phyloP scores from a whole-genome alignment of 2,888 invertebrate species.

The Clusia tigrina region DNA sequence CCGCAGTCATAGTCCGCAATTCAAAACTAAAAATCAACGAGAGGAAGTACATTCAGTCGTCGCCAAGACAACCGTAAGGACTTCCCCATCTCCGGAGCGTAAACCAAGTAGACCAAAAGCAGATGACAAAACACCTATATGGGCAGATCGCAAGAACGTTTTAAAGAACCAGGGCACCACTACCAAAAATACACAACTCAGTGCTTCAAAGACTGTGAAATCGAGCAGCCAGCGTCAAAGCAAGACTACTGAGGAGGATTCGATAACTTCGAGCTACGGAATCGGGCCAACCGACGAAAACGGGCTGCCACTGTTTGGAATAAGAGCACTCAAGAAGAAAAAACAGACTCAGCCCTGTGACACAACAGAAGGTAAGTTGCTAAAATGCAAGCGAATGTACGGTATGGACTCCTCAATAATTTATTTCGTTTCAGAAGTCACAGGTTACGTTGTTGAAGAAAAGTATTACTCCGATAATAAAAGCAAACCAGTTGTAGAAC shows the following conservation, averaged over 20 bases:
- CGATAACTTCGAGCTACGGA: slow-evolving; percentile 82
- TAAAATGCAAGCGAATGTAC: not conserved
- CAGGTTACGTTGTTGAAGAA: slow-evolving; percentile 75
- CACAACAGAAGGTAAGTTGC: slow-evolving; percentile 71
- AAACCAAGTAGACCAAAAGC: slow-evolving; percentile 35
- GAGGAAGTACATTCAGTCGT: slow-evolving; percentile 19
- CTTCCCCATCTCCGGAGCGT: slow-evolving; percentile 48
- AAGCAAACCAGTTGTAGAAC: slow-evolving; percentile 73
- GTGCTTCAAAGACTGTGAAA: slow-evolving; percentile 64
- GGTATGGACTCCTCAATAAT: slow-evolving; percentile 1
- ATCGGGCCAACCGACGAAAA: slow-evolving; percentile 84
- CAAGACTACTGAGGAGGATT: slow-evolving; percentile 67
- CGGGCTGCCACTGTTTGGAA: slow-evolving; percentile 80
- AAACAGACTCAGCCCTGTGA: slow-evolving; percentile 66
- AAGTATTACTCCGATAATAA: slow-evolving; percentile 76
- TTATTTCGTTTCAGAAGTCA: slow-evolving; percentile 68
- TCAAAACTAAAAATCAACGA: slow-evolving; percentile 11
- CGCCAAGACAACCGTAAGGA: slow-evolving; percentile 48
- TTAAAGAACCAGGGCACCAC: slow-evolving; percentile 28
- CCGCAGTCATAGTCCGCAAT: slow-evolving; percentile 31
- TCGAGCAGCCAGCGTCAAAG: slow-evolving; percentile 61
- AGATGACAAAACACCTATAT: slow-evolving; percentile 47
- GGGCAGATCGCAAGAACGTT: slow-evolving; percentile 56
- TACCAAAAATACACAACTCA: slow-evolving; percentile 29
- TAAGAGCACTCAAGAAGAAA: slow-evolving; percentile 74